These are phyloP conservation scores for Heterodera schachtii DNA, from an alignment of 1,140 invertebrate species.

Conservation along the genomic window DNA sequence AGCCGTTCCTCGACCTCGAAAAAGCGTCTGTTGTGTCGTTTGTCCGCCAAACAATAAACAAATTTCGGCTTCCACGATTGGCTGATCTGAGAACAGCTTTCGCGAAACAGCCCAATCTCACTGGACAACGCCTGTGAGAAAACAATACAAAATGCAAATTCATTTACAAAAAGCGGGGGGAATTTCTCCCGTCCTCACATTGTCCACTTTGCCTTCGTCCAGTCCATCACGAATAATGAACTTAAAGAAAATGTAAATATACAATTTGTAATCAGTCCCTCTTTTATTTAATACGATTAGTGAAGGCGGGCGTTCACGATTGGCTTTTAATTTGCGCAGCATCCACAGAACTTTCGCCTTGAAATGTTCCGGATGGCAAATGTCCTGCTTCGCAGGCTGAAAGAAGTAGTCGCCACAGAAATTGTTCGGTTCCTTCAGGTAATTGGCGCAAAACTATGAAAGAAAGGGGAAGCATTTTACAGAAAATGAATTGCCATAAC, in stretches of 20 bases:
- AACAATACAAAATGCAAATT: neutral
- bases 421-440: slow-evolving; percentile 24
- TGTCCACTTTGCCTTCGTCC: slow-evolving; percentile 32
- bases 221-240: slow-evolving; percentile 35
- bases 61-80: slow-evolving; percentile 26
- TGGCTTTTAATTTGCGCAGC: slow-evolving; percentile 16
- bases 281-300: slow-evolving; percentile 23
- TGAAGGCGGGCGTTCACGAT: neutral
- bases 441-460: slow-evolving; percentile 39
- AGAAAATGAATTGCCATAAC: slow-evolving; percentile 7
- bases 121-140: neutral
- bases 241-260: neutral
- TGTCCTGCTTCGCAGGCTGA: slow-evolving; percentile 21
- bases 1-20: slow-evolving; percentile 17
- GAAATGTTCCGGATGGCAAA: slow-evolving; percentile 7
- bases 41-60: slow-evolving; percentile 32
- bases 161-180: neutral
- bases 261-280: neutral
- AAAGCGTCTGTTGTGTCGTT: slow-evolving; percentile 47
- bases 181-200: slow-evolving; percentile 14
- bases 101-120: slow-evolving; percentile 6
- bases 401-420: slow-evolving; percentile 41
- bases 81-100: slow-evolving; percentile 5
- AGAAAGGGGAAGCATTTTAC: neutral
- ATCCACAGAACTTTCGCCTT: neutral